Conservation (phyloP, 2,113 vertebrate genomes). For the Physeter macrocephalus region DNA sequence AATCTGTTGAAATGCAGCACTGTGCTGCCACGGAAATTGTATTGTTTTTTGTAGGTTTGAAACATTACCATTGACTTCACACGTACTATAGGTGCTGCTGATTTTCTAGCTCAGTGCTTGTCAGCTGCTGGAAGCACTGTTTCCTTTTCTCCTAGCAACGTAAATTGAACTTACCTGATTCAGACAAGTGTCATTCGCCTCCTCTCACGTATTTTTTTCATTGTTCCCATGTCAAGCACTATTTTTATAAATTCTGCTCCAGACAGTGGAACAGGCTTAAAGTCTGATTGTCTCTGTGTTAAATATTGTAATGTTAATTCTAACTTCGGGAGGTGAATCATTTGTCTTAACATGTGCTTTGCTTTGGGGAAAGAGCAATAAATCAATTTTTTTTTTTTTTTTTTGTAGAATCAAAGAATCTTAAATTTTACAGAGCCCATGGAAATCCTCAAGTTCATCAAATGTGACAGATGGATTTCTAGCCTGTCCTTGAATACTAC, state of each 20-base stretch:
- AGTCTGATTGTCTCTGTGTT: neutral
- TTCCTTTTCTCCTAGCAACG: slow-evolving; percentile 62
- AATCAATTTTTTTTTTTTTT: neutral
- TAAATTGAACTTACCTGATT: slow-evolving; percentile 68
- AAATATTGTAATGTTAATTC: slow-evolving; percentile 21
- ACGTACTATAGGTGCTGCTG: slow-evolving; percentile 2
- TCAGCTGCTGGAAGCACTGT: slow-evolving; percentile 51
- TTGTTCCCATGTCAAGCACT: slow-evolving; percentile 16
- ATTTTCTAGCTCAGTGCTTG: slow-evolving; percentile 66
- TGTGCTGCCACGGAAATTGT: neutral
- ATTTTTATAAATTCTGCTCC: slow-evolving; percentile 29
- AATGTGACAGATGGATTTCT: neutral
- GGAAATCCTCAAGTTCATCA: neutral
- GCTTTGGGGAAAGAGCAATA: slow-evolving; percentile 9
- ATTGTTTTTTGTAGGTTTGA: neutral
- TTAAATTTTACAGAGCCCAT: neutral
- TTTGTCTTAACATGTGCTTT: slow-evolving; percentile 48
- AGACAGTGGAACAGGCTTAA: neutral
- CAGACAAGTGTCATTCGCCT: slow-evolving; percentile 64
- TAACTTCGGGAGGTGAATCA: neutral
- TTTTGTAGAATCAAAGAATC: neutral
- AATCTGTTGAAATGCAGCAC: neutral
- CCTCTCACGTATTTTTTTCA: neutral
- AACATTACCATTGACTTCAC: neutral
- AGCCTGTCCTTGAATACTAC: neutral